phyloP scores from a whole-genome alignment of 2,888 invertebrate species.

The Caenorhabditis becei region DNA sequence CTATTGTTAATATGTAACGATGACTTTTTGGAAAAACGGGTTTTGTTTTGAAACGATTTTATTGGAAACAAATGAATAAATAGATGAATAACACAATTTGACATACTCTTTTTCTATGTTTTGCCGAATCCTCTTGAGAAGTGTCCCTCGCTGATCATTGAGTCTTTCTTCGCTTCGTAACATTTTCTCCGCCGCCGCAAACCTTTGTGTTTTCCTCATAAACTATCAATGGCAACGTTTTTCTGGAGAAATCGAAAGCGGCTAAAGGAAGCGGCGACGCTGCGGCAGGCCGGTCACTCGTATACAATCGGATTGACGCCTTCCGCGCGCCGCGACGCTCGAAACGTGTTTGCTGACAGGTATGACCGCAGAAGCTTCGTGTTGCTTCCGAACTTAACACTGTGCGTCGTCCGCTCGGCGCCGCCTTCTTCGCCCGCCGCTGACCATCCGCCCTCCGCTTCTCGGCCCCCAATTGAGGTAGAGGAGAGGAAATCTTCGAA shows the following conservation, averaged over 20 bases:
- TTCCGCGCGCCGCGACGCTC: conserved; percentile 32
- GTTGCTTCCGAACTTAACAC: conserved; percentile 56
- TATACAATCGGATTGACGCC: conserved; percentile 53
- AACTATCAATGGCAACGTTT: conserved; percentile 38
- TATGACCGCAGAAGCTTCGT: conserved; percentile 54
- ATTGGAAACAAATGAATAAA: conserved; percentile 18
- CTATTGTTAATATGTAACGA: conserved; percentile 39
- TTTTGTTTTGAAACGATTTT: conserved; percentile 13
- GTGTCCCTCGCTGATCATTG: not conserved
- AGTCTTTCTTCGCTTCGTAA: too few species aligned
- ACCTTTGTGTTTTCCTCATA: not conserved
- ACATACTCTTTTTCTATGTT: too few species aligned
- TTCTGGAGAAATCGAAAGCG: conserved; percentile 28
- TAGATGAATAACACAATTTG: too few species aligned
- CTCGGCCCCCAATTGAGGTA: conserved; percentile 37
- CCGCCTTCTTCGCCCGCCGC: conserved; percentile 39
- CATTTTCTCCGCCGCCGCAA: not conserved
- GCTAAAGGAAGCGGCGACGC: conserved; percentile 26
- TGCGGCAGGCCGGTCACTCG: conserved; percentile 51
- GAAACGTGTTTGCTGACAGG: conserved; percentile 60
- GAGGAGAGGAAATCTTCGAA: conserved; percentile 20
- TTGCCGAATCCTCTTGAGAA: too few species aligned
- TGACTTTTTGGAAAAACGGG: conserved; percentile 32
- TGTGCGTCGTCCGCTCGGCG: conserved; percentile 31
- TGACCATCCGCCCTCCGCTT: conserved; percentile 10